These are phyloP conservation scores for Lepus oiostolus DNA, from an alignment of 2,797 vertebrate genomes.

Conservation along the genomic window DNA sequence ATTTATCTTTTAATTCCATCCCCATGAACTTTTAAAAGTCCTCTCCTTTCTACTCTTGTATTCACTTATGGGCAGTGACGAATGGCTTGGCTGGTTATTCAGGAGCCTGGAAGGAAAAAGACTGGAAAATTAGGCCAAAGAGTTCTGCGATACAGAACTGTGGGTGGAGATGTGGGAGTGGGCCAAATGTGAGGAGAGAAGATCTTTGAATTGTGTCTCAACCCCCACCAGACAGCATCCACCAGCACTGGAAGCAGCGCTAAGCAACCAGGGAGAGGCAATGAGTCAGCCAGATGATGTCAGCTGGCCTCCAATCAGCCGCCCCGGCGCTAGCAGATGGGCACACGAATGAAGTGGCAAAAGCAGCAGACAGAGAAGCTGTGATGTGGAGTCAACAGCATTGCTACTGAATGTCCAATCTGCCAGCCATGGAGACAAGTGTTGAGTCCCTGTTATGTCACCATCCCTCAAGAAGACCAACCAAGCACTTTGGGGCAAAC, in stretches of 20 bases:
- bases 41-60: neutral
- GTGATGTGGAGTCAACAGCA: neutral
- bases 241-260: constrained; percentile 46
- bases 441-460: neutral
- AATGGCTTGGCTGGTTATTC: constrained; percentile 63
- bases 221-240: constrained; percentile 66
- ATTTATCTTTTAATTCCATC: no score
- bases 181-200: constrained; percentile 51
- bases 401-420: constrained; percentile 5
- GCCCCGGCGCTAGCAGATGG: constrained; percentile 63
- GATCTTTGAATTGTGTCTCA: constrained; percentile 62
- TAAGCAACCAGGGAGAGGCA: constrained; percentile 72
- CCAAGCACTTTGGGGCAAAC: neutral
- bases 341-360: constrained; percentile 61
- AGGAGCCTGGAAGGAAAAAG: constrained; percentile 48
- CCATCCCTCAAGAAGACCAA: constrained; percentile 13
- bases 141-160: constrained; percentile 44
- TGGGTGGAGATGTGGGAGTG: constrained; percentile 6
- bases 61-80: constrained; percentile 39
- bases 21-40: no score
- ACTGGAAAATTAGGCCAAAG: constrained; percentile 54
- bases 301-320: constrained; percentile 69
- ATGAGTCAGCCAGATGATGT: constrained; percentile 78
- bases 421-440: constrained; percentile 64
- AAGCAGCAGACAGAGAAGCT: constrained; percentile 64